Evolutionary conservation across 2,113 vertebrate genomes (phyloP), one percentile per base, ranked within the genome.

Genomic region (Zapus hudsonius): DNA sequence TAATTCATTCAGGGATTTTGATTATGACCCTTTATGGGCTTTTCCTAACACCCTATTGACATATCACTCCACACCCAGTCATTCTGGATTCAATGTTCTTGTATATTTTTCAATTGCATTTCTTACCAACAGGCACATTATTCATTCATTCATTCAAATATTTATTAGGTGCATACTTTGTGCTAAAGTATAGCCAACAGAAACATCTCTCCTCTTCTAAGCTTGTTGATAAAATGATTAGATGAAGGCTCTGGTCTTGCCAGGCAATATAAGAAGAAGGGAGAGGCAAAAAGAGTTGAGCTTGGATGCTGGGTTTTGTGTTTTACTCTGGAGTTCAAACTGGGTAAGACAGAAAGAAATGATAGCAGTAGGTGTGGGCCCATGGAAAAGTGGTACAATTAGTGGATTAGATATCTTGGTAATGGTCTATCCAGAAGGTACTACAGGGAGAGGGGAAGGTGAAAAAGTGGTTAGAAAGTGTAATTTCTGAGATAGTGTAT

Each of bases 111-210:
- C 25, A 59, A 73, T 2, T 69, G 22, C 42, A 61, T 64, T 88
- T 93, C 74, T 93, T 86, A 86, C 29, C 40, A 74, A 42, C 31
- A 76, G 78, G 22, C n/a, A 27, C 80, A 47, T 23, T 67, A 11
- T 52, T 86, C 75, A 63, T 17, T 86, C 75, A 63, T 17, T 83
- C 55, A 17, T 82, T 80, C 42, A 73, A 38, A 10, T 74, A 70
- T 78, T 76, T 74, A 70, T 38, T 79, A 94, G 72, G 74, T 74
- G 17, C 29, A 59, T 93, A 44, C 17, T 87, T 10, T 86, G 47
- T 66, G 75, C 59, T 79, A 82, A 57, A 11, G 12, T 73, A 3
- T 40, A 87, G 8, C 36, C 27, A 70, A 52, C 33, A 64, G 87
- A 47, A 69, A 70, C 8, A 74, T 38, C 47, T 76, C 22, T 78